phyloP scores from a whole-genome alignment of 2,888 invertebrate species.

The Cerastoderma edule region DNA sequence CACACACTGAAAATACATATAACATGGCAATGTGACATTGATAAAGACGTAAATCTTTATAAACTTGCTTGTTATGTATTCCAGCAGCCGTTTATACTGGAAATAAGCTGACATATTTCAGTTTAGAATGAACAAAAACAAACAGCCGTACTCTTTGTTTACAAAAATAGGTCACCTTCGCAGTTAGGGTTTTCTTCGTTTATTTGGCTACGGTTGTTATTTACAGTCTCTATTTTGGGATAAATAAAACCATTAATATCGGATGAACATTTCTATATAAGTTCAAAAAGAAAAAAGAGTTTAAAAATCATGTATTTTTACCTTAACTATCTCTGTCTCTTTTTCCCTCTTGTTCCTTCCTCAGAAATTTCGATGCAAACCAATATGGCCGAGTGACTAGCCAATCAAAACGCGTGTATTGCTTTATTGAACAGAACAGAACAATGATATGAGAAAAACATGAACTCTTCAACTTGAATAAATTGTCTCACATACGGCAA shows the following conservation, averaged over 20 bases:
- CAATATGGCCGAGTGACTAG: slow-evolving; percentile 12
- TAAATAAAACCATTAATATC: background rate
- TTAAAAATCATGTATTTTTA: background rate
- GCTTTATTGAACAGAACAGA: too few species aligned
- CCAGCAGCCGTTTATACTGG: too few species aligned
- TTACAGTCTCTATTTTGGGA: background rate
- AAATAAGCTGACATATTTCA: background rate
- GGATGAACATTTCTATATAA: background rate
- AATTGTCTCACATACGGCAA: too few species aligned
- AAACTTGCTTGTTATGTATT: background rate
- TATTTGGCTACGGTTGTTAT: background rate
- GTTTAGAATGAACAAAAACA: background rate
- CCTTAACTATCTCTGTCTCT: background rate
- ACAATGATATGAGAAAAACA: too few species aligned
- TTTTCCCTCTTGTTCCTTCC: slow-evolving; percentile 1
- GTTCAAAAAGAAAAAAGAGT: background rate
- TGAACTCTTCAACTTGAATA: too few species aligned
- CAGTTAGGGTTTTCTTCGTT: background rate
- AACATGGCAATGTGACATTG: background rate
- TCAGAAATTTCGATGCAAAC: slow-evolving; percentile 13
- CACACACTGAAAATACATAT: background rate
- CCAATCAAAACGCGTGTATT: slow-evolving; percentile 7
- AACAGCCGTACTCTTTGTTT: slow-evolving; percentile 13
- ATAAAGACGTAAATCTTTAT: background rate
- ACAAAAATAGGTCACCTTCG: slow-evolving; percentile 18